Percentiles rank a stretch among this genome's conserved stretches.
Conservation (phyloP, 2,113 vertebrate species). For the Propithecus coquereli region DNA sequence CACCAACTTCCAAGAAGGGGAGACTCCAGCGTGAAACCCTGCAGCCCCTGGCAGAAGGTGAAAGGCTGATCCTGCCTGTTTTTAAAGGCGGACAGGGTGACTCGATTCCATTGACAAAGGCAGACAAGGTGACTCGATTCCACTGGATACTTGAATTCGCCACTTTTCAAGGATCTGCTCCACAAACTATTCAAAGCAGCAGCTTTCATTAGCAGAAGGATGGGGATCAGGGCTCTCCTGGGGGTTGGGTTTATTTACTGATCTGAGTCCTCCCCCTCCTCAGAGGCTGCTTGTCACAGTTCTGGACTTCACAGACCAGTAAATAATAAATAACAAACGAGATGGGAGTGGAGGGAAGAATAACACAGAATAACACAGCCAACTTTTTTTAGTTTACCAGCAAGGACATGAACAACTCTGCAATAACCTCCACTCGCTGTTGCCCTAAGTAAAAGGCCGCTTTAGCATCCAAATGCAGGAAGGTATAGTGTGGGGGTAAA, state of each 20-base stretch:
- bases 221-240: background rate
- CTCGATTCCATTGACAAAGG: background rate
- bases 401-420: background rate
- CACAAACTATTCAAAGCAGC: background rate
- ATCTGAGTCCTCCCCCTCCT: background rate
- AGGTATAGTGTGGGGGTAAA: background rate
- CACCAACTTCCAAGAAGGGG: background rate
- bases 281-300: background rate
- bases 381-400: background rate
- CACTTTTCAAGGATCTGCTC: background rate
- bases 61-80: background rate
- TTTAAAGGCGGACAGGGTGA: background rate
- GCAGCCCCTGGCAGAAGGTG: background rate
- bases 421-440: background rate
- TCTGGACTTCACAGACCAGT: background rate
- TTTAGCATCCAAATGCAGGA: background rate
- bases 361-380: background rate
- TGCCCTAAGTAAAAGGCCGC: accelerated
- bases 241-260: background rate
- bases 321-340: background rate
- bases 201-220: background rate
- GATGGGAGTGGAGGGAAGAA: background rate
- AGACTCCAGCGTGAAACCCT: background rate
- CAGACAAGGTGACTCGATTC: background rate
- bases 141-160: background rate